A percentile compares a stretch with the other conserved stretches of the same genome.
These are phyloP conservation scores for Arenaria interpres DNA, from an alignment of 2,113 vertebrate genomes.

Conservation along the genomic window DNA sequence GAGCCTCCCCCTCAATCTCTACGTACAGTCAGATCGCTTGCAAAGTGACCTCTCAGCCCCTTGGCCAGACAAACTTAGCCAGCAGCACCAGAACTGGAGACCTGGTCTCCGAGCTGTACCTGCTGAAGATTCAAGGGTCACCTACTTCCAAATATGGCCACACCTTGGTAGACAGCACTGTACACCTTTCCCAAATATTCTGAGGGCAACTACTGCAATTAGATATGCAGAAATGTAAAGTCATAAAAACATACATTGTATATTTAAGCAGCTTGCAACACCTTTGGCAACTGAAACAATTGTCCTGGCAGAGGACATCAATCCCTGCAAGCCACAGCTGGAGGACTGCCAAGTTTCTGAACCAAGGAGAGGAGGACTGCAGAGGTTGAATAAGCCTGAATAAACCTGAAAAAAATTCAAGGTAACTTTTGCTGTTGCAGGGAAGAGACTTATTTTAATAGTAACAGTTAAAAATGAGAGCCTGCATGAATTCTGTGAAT, in stretches of 20 bases:
- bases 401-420: not conserved
- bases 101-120: not conserved
- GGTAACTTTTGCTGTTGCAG: not conserved
- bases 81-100: not conserved
- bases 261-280: not conserved
- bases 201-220: not conserved
- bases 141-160: not conserved
- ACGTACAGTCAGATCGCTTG: not conserved
- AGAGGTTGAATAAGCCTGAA: not conserved
- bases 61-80: not conserved
- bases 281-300: not conserved
- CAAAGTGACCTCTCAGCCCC: not conserved
- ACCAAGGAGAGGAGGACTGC: not conserved
- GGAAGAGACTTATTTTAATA: not conserved
- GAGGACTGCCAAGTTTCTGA: not conserved
- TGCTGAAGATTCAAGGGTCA: not conserved
- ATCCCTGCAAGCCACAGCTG: not conserved
- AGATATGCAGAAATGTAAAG: not conserved
- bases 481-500: not conserved
- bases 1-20: not conserved
- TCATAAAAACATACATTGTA: not conserved
- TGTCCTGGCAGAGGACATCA: not conserved
- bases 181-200: not conserved
- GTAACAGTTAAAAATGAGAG: not conserved
- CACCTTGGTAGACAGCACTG: accelerated